A percentile compares a stretch with the other conserved stretches of the same genome.
These are phyloP conservation scores for Eidolon dupreanum DNA, from an alignment of 2,797 vertebrate species.

Conservation along the genomic window DNA sequence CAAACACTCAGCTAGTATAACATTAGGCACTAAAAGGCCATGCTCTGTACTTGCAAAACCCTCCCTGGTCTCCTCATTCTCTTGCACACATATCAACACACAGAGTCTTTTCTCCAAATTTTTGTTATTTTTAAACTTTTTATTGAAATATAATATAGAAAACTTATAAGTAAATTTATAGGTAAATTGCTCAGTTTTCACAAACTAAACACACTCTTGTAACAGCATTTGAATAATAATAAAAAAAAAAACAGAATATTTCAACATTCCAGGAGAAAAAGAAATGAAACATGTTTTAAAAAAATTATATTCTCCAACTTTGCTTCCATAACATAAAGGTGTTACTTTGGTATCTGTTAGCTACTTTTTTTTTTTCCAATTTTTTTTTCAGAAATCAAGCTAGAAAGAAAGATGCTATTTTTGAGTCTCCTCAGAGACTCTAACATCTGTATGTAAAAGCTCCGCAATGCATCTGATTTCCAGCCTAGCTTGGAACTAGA, in stretches of 20 bases:
- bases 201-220: background rate
- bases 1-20: background rate
- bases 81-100: background rate
- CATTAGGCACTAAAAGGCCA: background rate
- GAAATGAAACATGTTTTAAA: background rate
- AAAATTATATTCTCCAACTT: background rate
- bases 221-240: background rate
- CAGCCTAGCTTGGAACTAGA: background rate
- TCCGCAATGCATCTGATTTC: background rate
- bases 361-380: background rate
- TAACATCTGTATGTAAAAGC: background rate
- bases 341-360: background rate
- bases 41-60: background rate
- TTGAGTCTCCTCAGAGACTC: background rate
- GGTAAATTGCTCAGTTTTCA: background rate
- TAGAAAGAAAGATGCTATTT: background rate
- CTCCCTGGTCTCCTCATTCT: background rate
- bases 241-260: background rate
- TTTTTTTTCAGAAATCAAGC: background rate
- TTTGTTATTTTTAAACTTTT: background rate
- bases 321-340: background rate
- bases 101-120: background rate
- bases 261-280: background rate
- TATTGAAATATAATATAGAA: background rate
- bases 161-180: background rate